Percentiles rank a stretch among this genome's conserved stretches.
Conservation (phyloP, 2,888 invertebrate genomes). For the Griposia aprilina region DNA sequence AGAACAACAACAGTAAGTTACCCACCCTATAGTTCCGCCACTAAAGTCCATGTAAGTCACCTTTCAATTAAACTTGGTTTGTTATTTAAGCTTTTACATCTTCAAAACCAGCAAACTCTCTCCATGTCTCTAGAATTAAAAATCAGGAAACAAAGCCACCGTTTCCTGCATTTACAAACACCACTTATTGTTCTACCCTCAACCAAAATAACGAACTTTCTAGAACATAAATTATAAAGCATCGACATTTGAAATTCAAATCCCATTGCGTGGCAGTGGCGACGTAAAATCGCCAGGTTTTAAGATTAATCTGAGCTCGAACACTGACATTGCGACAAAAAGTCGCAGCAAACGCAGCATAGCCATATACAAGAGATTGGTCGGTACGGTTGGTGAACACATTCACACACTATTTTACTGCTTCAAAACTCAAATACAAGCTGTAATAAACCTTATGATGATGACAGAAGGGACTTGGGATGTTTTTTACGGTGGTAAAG, state of each 20-base stretch:
- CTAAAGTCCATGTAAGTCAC: neutral
- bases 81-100: neutral
- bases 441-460: slow-evolving; percentile 3
- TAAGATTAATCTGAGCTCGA: slow-evolving; percentile 60
- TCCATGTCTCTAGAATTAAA: neutral
- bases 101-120: slow-evolving; percentile 2
- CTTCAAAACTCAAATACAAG: neutral
- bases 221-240: slow-evolving; percentile 56
- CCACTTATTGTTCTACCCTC: slow-evolving; percentile 2
- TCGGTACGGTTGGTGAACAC: slow-evolving; percentile 63
- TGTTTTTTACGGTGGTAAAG: neutral
- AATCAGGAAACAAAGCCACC: slow-evolving; percentile 12
- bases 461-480: neutral
- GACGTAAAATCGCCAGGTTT: slow-evolving; percentile 56
- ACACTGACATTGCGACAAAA: slow-evolving; percentile 63
- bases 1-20: too few species aligned
- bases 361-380: slow-evolving; percentile 72
- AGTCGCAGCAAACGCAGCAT: slow-evolving; percentile 58
- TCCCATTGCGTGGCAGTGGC: slow-evolving; percentile 48
- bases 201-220: slow-evolving; percentile 42
- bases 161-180: slow-evolving; percentile 12
- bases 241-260: slow-evolving; percentile 62
- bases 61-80: neutral
- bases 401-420: slow-evolving; percentile 35
- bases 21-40: too few species aligned